Evolutionary conservation across 1,140 invertebrate species (phyloP).

Genomic region (Portunus trituberculatus): DNA sequence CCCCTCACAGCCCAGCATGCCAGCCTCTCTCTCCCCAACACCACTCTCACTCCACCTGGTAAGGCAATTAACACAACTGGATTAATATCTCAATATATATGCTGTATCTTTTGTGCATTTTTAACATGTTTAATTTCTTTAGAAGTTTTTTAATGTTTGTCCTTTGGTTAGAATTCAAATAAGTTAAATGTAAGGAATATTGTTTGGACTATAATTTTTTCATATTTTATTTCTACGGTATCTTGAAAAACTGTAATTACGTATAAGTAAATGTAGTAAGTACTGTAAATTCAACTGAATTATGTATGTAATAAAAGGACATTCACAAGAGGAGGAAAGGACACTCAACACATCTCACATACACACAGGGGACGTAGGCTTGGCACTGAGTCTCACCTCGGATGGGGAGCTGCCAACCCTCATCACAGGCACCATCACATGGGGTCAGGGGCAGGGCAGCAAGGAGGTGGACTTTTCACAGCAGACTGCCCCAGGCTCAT

Average conservation of each 20-base stretch:
- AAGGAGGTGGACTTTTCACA: background rate
- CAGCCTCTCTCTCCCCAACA: background rate
- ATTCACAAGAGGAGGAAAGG: no score
- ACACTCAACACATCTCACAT: background rate
- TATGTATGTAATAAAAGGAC: no score
- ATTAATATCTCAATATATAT: background rate
- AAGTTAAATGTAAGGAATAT: no score
- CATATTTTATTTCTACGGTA: no score
- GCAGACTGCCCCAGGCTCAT: background rate
- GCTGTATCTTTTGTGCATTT: no score
- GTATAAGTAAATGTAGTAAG: no score
- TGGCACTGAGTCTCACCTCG: background rate
- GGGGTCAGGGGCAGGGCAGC: background rate
- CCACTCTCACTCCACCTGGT: background rate
- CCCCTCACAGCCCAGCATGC: background rate
- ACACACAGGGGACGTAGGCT: background rate
- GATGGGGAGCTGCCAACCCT: slow-evolving; percentile 15
- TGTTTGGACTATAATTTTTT: no score
- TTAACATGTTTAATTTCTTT: background rate
- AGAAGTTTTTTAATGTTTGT: no score
- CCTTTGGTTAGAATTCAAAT: no score
- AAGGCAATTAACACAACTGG: background rate
- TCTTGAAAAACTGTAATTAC: no score
- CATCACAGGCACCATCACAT: background rate
- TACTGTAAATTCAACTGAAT: no score